Evolutionary conservation across 2,113 vertebrate genomes (phyloP).

Genomic region (Hippocampus comes): DNA sequence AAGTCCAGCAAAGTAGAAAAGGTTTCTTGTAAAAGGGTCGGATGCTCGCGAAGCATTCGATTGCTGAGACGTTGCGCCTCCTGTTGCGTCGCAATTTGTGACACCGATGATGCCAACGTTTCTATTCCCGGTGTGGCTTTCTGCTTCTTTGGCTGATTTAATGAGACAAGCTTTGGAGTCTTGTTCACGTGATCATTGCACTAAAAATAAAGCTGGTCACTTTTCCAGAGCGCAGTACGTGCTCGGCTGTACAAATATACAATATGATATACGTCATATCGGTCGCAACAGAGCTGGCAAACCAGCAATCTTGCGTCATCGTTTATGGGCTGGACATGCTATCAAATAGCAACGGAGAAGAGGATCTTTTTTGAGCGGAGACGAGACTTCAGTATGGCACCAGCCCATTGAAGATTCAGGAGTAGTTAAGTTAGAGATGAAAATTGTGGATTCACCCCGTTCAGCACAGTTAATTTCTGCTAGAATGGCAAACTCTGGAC

Average conservation of each 20-base stretch:
- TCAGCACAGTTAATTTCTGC: slow-evolving; percentile 20
- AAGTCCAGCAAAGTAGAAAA: slow-evolving; percentile 19
- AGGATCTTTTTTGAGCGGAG: neutral
- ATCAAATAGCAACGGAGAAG: neutral
- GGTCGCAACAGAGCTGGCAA: neutral
- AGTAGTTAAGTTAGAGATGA: neutral
- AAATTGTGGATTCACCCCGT: slow-evolving; percentile 26
- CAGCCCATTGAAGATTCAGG: neutral
- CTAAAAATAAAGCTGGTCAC: no score
- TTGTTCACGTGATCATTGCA: no score
- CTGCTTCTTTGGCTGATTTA: slow-evolving; percentile 36
- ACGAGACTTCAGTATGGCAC: neutral
- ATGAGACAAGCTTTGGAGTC: slow-evolving; percentile 6
- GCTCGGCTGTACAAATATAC: no score
- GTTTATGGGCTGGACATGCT: neutral
- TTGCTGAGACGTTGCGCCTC: slow-evolving; percentile 29
- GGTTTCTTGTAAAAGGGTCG: slow-evolving; percentile 48
- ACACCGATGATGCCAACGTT: slow-evolving; percentile 27
- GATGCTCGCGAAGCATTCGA: slow-evolving; percentile 39
- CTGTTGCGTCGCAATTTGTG: slow-evolving; percentile 46
- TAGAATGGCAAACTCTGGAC: no score
- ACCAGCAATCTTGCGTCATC: neutral
- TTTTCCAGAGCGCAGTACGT: no score
- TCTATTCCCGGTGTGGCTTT: slow-evolving; percentile 33
- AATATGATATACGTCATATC: neutral